phyloP scores from a whole-genome alignment of 1,140 invertebrate genomes.

The Helicoverpa armigera region DNA sequence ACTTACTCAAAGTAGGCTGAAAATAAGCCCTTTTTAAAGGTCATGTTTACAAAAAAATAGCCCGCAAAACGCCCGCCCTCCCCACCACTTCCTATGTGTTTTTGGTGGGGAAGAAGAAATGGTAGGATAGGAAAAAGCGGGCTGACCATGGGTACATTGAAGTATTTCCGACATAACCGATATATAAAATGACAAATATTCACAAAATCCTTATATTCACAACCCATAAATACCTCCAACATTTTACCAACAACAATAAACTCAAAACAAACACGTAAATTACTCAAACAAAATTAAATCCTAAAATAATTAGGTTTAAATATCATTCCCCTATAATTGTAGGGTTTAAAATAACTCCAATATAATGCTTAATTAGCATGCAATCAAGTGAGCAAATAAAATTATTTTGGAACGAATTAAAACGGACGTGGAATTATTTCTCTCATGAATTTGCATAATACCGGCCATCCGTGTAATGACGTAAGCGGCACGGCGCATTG shows the following conservation, averaged over 20 bases:
- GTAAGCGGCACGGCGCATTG: slow-evolving; percentile 17
- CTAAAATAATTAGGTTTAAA: background rate
- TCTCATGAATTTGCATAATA: slow-evolving; percentile 55
- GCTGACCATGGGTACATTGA: too few relatives aligned
- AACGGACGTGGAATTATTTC: slow-evolving; percentile 52
- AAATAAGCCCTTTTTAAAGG: too few relatives aligned
- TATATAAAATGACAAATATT: background rate
- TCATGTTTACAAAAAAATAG: too few relatives aligned
- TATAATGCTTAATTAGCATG: slow-evolving; percentile 25
- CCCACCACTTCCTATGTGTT: too few relatives aligned
- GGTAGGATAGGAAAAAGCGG: too few relatives aligned
- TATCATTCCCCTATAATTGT: background rate
- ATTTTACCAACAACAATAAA: background rate
- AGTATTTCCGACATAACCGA: too few relatives aligned
- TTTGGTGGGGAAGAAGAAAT: too few relatives aligned
- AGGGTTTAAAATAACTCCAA: slow-evolving; percentile 24
- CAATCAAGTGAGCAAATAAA: slow-evolving; percentile 45
- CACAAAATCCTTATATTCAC: background rate
- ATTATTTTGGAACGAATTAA: slow-evolving; percentile 55
- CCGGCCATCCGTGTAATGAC: slow-evolving; percentile 56
- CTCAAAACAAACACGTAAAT: background rate
- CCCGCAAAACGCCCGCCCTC: too few relatives aligned
- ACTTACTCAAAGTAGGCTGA: too few relatives aligned
- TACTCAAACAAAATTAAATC: background rate
- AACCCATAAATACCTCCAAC: background rate